Base-by-base conservation (phyloP, 2,888 invertebrate species). In the Drosophila putrida region DNA sequence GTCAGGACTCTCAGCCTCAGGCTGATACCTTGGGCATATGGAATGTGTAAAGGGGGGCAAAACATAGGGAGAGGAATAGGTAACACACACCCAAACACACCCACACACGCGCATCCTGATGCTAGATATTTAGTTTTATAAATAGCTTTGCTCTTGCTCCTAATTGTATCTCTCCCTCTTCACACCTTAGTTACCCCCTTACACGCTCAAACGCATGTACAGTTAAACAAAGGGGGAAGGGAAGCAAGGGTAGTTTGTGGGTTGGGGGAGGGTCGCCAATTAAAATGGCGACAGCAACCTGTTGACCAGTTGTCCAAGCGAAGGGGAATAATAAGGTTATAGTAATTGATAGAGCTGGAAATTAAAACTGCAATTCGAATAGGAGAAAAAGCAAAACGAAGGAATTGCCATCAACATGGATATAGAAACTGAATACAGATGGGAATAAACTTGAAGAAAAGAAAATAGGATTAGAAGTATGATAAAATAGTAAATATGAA, bases 201-300 rank as follows among this genome's bases (percentile, higher is more conserved):
- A 39, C 36, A 27, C 9, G 9, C 41, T 27, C 5, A 10, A 25
- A 41, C 54, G 31, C 41, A 62, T 8, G 4, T 15, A 11, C n/a
- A 38, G 11, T 36, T 25, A 27, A 31, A 50, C 20, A 9, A 36
- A 51, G 47, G 41, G 43, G 27, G 31, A 3, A 9, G 43, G 27
- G 31, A 3, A 9, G 31, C 0, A 4, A 25, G 35, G 35, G 53
- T 36, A 15, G 25, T 35, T n/a, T 39, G 33, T 6, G 27, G 20
- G 28, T n/a, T 15, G 8, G 6, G 39, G 11, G 44, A 10, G 5
- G 10, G 13, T n/a, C 33, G 59, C 53, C 65, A 62, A 76, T 76
- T 72, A 76, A 63, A 73, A 49, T 50, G 59, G 35, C 63, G 33
- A 61, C 60, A 38, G 38, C 76, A 72, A 76, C 76, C 76, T 77